Evolutionary conservation across 2,113 vertebrate species (phyloP).

Genomic region (Pyxicephalus adspersus): DNA sequence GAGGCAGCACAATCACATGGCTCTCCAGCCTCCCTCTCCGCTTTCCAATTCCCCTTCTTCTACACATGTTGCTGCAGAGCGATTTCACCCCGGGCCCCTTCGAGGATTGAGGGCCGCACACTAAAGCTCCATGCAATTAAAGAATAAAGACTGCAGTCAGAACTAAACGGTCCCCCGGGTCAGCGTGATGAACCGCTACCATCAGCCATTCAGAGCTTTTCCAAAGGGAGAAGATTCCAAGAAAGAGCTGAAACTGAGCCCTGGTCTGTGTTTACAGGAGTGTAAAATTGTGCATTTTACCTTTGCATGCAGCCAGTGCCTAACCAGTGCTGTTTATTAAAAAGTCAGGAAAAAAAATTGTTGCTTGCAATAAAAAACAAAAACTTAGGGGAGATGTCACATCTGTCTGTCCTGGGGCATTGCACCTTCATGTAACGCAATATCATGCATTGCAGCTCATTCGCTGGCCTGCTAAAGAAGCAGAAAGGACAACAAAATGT

Average conservation of each 20-base stretch:
- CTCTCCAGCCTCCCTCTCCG: neutral
- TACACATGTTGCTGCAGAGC: neutral
- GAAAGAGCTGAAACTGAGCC: neutral
- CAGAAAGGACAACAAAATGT: no score
- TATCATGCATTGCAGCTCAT: no score
- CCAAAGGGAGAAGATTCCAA: neutral
- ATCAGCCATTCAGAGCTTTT: neutral
- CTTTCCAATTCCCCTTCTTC: neutral
- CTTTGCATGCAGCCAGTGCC: no score
- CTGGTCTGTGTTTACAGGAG: neutral
- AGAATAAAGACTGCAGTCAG: conserved; percentile 31
- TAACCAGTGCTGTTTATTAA: no score
- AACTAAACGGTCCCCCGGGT: conserved; percentile 44
- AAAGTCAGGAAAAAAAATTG: no score
- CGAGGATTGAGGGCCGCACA: conserved; percentile 13
- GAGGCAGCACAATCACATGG: neutral
- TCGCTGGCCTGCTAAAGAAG: no score
- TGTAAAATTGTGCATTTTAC: neutral
- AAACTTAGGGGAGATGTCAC: no score
- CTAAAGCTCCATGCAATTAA: conserved; percentile 48
- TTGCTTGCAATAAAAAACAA: no score
- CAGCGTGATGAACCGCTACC: conserved; percentile 19
- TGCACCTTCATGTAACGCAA: no score
- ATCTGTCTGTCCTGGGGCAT: no score
- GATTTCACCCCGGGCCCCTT: conserved; percentile 15